phyloP scores from a whole-genome alignment of 2,113 vertebrate species.

The Donacobius atricapilla region DNA sequence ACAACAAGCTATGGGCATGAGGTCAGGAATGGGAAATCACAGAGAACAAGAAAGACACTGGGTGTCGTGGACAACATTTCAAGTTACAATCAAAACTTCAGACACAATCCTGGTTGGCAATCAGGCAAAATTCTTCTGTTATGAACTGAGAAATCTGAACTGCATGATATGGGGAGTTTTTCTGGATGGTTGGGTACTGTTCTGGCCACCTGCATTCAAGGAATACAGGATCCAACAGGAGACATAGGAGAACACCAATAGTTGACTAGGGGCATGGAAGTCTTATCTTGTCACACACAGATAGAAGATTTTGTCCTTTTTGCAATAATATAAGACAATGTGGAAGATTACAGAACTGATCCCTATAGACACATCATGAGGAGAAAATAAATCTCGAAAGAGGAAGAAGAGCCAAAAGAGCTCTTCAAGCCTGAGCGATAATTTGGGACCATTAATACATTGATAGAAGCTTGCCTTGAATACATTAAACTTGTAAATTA shows the following conservation, averaged over 20 bases:
- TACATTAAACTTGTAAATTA: conserved; percentile 15
- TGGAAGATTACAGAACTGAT: neutral
- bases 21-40: neutral
- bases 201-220: neutral
- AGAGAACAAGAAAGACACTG: neutral
- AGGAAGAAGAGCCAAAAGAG: neutral
- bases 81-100: neutral
- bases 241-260: neutral
- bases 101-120: neutral
- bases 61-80: neutral
- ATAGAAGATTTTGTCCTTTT: neutral
- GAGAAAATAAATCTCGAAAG: neutral
- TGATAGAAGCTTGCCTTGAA: neutral
- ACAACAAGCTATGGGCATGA: neutral
- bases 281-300: neutral
- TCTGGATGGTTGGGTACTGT: neutral
- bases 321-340: neutral
- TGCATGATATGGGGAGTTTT: neutral
- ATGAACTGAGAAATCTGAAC: neutral
- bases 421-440: neutral
- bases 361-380: neutral
- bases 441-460: neutral
- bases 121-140: neutral
- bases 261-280: neutral
- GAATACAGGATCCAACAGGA: neutral